Base-by-base conservation (phyloP, 2,113 vertebrate genomes). In the Montifringilla adamsi region DNA sequence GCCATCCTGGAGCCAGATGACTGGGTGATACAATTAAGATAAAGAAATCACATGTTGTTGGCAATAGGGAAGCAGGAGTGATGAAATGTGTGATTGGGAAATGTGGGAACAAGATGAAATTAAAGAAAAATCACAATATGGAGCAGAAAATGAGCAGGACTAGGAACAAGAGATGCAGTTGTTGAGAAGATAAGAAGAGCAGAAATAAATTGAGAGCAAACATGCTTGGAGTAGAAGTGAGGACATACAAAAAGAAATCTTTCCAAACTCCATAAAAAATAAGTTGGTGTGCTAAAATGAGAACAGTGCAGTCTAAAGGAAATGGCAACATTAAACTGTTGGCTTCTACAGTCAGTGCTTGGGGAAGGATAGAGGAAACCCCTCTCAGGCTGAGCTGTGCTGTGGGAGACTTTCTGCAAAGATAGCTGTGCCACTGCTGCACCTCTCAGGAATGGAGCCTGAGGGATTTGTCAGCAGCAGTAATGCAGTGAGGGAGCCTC, bases 201-300 rank as follows among this genome's bases (percentile, higher is more conserved):
- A 88, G 87, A 94, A 97, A 96, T 97, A 97, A 97, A 96, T 94
- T 93, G 95, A 96, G 95, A 97, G 94, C 95, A 96, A 96, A 92
- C 95, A 96, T 80, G 33, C 84, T 89, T 80, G 84, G 87, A 91
- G 84, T 31, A 76, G 79, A 92, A 93, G 87, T 89, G 84, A 91
- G 92, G 78, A 80, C 63, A 67, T 46, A 78, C 14, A 89, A 89
- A 91, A 89, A 91, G 80, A 89, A 72, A 28, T 73, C 50, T 79
- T 96, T 89, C 69, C 83, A 56, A 94, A 92, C 88, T 94, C 92
- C 66, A 93, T 93, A 93, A 79, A 93, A 93, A 90, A 86, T 81
- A 93, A 90, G 86, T 79, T 90, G 69, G 90, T 84, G 62, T 78
- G 66, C 83, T 93, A 86, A 90, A 94, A 92, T 46, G 73, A 89